Conservation (phyloP, 2,113 vertebrate species). For the Rhadina sibilatrix region DNA sequence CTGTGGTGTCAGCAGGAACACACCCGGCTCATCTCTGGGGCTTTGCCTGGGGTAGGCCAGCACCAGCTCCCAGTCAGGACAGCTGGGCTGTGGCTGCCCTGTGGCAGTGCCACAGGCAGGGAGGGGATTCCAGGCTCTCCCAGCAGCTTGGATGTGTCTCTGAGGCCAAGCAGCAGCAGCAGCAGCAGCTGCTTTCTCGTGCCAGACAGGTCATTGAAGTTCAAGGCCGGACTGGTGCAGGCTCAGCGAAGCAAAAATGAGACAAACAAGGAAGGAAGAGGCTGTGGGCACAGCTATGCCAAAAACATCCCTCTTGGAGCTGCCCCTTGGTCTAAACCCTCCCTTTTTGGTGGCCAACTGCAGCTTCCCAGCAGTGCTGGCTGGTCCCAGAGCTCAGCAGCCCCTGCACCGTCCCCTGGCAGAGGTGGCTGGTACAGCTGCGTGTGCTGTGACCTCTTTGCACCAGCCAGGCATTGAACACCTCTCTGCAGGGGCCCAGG, state of each 20-base stretch:
- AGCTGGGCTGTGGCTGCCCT: not conserved
- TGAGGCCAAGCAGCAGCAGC: rapidly evolving
- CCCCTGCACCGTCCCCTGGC: not conserved
- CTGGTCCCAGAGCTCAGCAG: not conserved
- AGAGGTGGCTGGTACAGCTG: not conserved
- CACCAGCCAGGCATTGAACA: not conserved
- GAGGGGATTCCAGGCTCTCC: not conserved
- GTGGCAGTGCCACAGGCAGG: not conserved
- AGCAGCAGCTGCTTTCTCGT: not conserved
- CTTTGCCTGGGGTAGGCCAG: not conserved
- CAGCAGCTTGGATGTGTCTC: not conserved
- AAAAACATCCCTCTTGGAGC: not conserved
- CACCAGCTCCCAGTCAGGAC: not conserved
- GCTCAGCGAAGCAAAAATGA: not conserved
- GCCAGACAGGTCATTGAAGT: not conserved
- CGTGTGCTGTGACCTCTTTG: not conserved
- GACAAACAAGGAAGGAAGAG: not conserved
- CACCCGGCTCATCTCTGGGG: rapidly evolving
- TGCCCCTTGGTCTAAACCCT: not conserved
- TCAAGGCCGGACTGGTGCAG: rapidly evolving
- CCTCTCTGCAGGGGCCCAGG: not conserved
- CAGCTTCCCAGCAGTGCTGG: not conserved
- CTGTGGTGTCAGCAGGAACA: not conserved
- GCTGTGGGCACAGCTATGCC: not conserved
- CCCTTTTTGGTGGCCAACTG: not conserved